A percentile compares a stretch with the other conserved stretches of the same genome.
Conservation (phyloP, 2,888 invertebrate genomes). For the Ophion costatus region DNA sequence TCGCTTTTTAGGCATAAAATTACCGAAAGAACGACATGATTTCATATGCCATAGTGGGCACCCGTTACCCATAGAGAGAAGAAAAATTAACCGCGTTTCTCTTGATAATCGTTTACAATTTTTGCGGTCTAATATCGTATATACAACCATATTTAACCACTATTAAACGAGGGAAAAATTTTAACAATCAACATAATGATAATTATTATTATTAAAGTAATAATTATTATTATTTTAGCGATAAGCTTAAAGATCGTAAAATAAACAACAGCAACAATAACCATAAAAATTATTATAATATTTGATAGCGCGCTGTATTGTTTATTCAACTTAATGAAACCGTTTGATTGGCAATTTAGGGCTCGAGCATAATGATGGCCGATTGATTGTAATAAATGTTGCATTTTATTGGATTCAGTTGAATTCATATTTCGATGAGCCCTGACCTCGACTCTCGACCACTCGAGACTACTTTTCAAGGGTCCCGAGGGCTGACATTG, state of each 20-base stretch:
- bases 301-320: neutral
- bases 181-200: too few species aligned
- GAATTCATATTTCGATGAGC: conserved; percentile 26
- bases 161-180: too few species aligned
- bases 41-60: neutral
- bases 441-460: conserved; percentile 30
- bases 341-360: conserved; percentile 5
- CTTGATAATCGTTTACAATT: neutral
- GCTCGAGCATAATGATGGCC: neutral
- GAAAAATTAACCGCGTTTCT: neutral
- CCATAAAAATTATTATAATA: neutral
- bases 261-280: neutral
- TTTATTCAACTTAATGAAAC: neutral
- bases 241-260: neutral
- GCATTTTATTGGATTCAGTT: conserved; percentile 23
- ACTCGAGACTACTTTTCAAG: conserved; percentile 19
- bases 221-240: neutral
- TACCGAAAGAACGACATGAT: conserved; percentile 17
- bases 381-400: conserved; percentile 9
- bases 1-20: conserved; percentile 38
- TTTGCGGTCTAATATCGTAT: neutral
- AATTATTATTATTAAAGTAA: neutral
- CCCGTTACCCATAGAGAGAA: neutral
- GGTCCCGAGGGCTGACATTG: conserved; percentile 16
- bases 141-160: too few species aligned